Percentiles rank a stretch among this genome's conserved stretches.
Conservation (phyloP, 2,797 vertebrate genomes). For the Alauda arvensis region DNA sequence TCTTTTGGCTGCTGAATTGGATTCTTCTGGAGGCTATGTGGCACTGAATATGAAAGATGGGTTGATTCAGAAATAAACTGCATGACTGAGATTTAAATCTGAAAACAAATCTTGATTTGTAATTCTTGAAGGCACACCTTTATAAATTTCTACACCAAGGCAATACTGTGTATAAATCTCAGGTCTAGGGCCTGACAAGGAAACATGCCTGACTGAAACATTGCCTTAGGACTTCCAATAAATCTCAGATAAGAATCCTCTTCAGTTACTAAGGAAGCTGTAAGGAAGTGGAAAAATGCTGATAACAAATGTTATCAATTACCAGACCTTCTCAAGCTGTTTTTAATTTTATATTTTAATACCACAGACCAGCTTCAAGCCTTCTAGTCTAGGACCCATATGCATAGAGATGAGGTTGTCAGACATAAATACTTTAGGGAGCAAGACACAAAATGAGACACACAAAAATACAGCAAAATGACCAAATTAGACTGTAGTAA, state of each 20-base stretch:
- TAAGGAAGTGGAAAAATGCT: not conserved
- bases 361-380: not conserved
- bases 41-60: not conserved
- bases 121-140: not conserved
- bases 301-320: not conserved
- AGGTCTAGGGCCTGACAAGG: not conserved
- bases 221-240: not conserved
- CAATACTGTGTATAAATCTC: not conserved
- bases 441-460: not conserved
- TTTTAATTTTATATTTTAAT: not conserved
- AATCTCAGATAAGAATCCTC: not conserved
- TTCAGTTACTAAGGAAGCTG: not conserved
- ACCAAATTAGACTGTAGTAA: not conserved
- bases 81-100: not conserved
- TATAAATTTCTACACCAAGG: not conserved
- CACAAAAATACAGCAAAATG: not conserved
- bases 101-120: not conserved
- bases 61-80: not conserved
- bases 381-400: not conserved
- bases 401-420: not conserved
- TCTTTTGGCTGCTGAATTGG: conserved; percentile 2
- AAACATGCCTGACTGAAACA: not conserved
- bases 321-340: not conserved
- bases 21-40: not conserved
- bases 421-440: not conserved